Conservation (phyloP, 2,888 invertebrate species). For the Camptogramma bilineatum region DNA sequence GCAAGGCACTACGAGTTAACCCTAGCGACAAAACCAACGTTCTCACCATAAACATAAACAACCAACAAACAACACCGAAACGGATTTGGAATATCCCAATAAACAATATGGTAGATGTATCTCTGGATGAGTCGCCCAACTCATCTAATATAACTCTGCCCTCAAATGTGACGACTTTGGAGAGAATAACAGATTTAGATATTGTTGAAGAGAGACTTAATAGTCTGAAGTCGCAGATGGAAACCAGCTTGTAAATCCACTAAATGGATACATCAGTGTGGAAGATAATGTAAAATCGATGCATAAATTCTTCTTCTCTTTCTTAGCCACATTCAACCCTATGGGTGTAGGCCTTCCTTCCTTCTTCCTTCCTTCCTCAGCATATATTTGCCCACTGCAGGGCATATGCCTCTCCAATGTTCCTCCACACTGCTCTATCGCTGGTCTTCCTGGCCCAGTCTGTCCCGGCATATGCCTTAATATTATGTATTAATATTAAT, state of each 20-base stretch:
- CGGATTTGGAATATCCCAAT: constrained; percentile 64
- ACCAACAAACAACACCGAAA: constrained; percentile 53
- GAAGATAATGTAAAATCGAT: no score
- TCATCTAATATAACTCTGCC: constrained; percentile 58
- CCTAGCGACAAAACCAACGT: constrained; percentile 22
- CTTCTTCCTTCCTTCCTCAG: no score
- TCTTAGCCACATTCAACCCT: no score
- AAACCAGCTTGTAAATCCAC: constrained; percentile 66
- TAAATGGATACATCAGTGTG: no score
- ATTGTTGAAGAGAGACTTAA: constrained; percentile 72
- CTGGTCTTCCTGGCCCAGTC: no score
- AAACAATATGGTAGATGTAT: constrained; percentile 52
- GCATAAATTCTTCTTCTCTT: no score
- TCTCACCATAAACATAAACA: constrained; percentile 55
- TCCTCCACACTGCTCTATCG: no score
- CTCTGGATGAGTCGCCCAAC: constrained; percentile 51
- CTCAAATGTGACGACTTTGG: constrained; percentile 72
- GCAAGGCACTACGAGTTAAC: background rate
- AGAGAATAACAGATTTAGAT: constrained; percentile 77
- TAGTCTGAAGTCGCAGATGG: constrained; percentile 67
- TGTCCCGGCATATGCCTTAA: no score
- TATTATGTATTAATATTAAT: no score
- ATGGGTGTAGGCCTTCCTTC: no score
- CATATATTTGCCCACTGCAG: no score
- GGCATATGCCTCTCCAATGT: no score